Conservation (phyloP, 2,888 invertebrate species). For the Anthophora plumipes region DNA sequence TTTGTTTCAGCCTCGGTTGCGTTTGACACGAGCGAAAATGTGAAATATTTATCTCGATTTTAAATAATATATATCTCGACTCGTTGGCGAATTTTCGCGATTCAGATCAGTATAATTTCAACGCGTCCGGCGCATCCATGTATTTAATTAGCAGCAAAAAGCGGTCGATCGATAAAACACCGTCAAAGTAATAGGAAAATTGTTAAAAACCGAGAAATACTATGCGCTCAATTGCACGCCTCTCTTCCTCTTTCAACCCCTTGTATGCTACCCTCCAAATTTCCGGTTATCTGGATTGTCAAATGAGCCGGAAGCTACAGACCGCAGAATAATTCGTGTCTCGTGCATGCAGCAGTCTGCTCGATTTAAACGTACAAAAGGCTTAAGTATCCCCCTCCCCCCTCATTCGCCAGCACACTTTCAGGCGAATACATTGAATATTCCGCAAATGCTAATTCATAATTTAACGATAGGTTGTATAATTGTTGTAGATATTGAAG, state of each 20-base stretch:
- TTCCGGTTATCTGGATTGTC: constrained; percentile 48
- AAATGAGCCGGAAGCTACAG: constrained; percentile 61
- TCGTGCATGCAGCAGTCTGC: constrained; percentile 4
- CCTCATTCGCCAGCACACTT: no score
- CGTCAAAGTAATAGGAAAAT: constrained; percentile 38
- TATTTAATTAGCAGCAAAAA: constrained; percentile 44
- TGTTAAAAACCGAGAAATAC: constrained; percentile 35
- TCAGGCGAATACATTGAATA: neutral
- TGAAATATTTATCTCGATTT: constrained; percentile 23
- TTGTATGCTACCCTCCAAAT: constrained; percentile 39
- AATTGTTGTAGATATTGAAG: no score
- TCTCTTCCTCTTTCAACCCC: neutral
- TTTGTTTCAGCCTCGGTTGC: constrained; percentile 7
- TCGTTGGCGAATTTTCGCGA: constrained; percentile 25
- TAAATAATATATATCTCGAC: constrained; percentile 8
- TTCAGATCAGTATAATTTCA: constrained; percentile 31
- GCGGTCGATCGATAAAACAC: constrained; percentile 17
- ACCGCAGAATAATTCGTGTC: constrained; percentile 58
- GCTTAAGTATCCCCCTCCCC: neutral
- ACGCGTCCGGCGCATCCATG: constrained; percentile 25
- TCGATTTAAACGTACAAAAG: constrained; percentile 23
- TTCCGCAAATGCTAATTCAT: no score
- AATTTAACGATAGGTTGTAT: no score
- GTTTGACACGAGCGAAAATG: constrained; percentile 15
- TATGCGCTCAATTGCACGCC: constrained; percentile 18